phyloP scores from a whole-genome alignment of 2,113 vertebrate species.

The Synodontis membranacea region DNA sequence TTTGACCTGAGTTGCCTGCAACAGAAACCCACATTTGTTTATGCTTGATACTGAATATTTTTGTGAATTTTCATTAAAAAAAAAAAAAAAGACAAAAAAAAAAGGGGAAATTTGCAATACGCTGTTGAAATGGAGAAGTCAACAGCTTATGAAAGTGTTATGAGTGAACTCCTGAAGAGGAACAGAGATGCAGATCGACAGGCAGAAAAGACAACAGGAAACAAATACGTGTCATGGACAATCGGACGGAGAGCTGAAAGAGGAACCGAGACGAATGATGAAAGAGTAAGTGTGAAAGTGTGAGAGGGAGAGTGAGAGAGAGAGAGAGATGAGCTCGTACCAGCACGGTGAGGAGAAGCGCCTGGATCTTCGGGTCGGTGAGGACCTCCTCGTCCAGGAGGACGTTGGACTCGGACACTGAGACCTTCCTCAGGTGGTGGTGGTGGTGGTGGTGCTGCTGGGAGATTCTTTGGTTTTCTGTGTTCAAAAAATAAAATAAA shows the following conservation, averaged over 20 bases:
- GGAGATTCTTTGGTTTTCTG: conserved; percentile 87
- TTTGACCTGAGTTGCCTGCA: conserved; percentile 95
- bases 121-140: conserved; percentile 17
- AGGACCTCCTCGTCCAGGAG: conserved; percentile 96
- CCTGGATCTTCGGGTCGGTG: conserved; percentile 94
- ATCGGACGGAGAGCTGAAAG: background rate
- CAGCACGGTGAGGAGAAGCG: conserved; percentile 92
- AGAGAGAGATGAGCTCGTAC: conserved; percentile 70
- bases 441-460: conserved; percentile 82
- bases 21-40: background rate
- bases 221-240: background rate
- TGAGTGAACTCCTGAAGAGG: conserved; percentile 16
- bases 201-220: conserved; percentile 6
- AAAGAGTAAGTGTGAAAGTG: background rate
- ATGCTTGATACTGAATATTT: background rate
- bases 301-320: background rate
- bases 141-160: background rate
- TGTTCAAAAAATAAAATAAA: background rate
- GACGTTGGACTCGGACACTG: conserved; percentile 94
- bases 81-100: no score
- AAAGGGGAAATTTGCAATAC: background rate
- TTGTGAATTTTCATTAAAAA: background rate
- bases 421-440: conserved; percentile 93
- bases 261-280: conserved; percentile 21
- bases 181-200: conserved; percentile 30